Conservation (phyloP, 1,140 invertebrate species). For the Drosophila nikananu region DNA sequence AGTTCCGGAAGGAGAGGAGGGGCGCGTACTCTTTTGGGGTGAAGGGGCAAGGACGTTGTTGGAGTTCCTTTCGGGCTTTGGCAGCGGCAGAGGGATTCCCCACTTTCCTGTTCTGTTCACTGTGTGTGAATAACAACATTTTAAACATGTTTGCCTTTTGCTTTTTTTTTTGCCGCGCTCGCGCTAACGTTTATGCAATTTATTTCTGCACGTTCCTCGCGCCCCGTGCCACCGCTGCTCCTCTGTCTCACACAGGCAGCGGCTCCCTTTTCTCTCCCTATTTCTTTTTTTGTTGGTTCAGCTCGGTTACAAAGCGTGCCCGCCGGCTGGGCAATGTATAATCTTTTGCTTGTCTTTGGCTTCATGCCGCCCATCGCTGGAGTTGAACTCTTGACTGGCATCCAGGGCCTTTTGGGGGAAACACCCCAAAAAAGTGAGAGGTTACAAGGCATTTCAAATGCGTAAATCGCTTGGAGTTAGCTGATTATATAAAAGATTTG, state of each 20-base stretch:
- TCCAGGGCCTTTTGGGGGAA: slow-evolving; percentile 12
- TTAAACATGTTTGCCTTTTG: slow-evolving; percentile 81
- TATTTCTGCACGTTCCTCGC: slow-evolving; percentile 66
- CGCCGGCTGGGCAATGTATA: slow-evolving; percentile 73
- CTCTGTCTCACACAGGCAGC: too few relatives aligned
- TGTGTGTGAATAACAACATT: slow-evolving; percentile 82
- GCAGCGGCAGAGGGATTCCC: slow-evolving; percentile 14
- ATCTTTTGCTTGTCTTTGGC: slow-evolving; percentile 80
- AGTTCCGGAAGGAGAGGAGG: background rate
- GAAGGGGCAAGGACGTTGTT: slow-evolving; percentile 1
- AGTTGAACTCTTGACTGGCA: slow-evolving; percentile 48
- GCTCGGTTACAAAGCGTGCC: slow-evolving; percentile 76
- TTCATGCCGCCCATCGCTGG: slow-evolving; percentile 49
- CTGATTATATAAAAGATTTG: background rate
- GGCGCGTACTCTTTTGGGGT: background rate
- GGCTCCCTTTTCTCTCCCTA: slow-evolving; percentile 11
- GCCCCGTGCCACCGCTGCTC: background rate
- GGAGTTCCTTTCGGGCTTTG: slow-evolving; percentile 20
- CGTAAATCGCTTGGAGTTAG: background rate
- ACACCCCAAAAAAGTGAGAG: background rate
- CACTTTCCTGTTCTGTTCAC: slow-evolving; percentile 3
- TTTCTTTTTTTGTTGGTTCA: slow-evolving; percentile 15
- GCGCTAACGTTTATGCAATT: slow-evolving; percentile 74
- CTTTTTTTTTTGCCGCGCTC: slow-evolving; percentile 47
- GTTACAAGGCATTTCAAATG: background rate